These are phyloP conservation scores for Gobiocypris rarus DNA, from an alignment of 2,113 vertebrate genomes.

Conservation along the genomic window DNA sequence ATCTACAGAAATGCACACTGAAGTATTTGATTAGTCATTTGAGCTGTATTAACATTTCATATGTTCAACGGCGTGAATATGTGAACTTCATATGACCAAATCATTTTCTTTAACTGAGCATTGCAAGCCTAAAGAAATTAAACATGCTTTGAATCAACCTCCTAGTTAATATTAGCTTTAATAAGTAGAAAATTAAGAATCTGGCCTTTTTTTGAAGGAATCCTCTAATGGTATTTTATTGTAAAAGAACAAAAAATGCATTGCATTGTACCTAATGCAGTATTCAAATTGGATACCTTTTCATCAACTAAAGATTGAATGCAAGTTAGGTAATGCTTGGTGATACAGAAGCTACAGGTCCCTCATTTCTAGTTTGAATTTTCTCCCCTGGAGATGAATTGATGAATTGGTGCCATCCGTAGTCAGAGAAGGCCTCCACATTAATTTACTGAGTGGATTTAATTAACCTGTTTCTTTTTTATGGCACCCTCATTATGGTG, in stretches of 20 bases:
- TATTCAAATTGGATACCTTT: neutral
- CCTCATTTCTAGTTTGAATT: constrained; percentile 47
- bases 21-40: constrained; percentile 35
- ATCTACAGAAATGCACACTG: constrained; percentile 28
- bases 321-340: neutral
- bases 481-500: constrained; percentile 59
- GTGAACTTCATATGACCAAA: neutral
- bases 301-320: neutral
- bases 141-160: neutral
- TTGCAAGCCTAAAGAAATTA: neutral
- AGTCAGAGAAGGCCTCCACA: constrained; percentile 36
- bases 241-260: neutral
- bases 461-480: constrained; percentile 65
- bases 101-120: neutral
- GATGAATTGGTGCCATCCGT: constrained; percentile 56
- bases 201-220: neutral
- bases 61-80: neutral
- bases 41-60: neutral
- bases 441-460: constrained; percentile 54
- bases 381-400: constrained; percentile 52
- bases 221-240: neutral
- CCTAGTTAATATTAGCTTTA: neutral
- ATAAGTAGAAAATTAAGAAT: neutral
- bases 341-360: constrained; percentile 32
- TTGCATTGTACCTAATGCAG: neutral